Conservation (phyloP, 2,888 invertebrate species). For the Ametastegia equiseti region DNA sequence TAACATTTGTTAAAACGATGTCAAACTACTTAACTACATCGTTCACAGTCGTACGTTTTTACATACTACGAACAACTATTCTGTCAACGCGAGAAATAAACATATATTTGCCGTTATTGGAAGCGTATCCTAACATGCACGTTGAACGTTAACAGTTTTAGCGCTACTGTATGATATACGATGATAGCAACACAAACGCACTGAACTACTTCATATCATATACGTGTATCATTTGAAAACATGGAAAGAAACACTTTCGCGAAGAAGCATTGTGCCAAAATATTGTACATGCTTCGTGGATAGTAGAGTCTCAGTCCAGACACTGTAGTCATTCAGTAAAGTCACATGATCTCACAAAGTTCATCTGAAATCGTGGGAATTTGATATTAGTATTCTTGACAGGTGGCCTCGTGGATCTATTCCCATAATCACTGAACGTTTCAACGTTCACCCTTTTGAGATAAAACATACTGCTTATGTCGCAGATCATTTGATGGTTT, state of each 20-base stretch:
- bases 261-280: no score
- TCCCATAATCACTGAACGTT: neutral
- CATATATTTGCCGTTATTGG: neutral
- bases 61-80: neutral
- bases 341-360: neutral
- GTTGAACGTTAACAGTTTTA: neutral
- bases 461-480: neutral
- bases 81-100: neutral
- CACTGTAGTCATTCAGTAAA: neutral
- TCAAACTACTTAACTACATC: constrained; percentile 16
- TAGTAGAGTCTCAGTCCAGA: neutral
- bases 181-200: neutral
- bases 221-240: no score
- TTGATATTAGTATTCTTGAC: neutral
- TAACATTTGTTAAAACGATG: constrained; percentile 14
- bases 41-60: neutral
- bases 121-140: no score
- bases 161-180: neutral
- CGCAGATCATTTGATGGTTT: neutral
- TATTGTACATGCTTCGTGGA: neutral
- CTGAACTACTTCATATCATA: neutral
- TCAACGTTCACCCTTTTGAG: neutral
- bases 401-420: neutral
- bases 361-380: neutral
- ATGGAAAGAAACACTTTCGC: no score